Base-by-base conservation (phyloP, 2,113 vertebrate species). In the Apistogramma diplotaenia region DNA sequence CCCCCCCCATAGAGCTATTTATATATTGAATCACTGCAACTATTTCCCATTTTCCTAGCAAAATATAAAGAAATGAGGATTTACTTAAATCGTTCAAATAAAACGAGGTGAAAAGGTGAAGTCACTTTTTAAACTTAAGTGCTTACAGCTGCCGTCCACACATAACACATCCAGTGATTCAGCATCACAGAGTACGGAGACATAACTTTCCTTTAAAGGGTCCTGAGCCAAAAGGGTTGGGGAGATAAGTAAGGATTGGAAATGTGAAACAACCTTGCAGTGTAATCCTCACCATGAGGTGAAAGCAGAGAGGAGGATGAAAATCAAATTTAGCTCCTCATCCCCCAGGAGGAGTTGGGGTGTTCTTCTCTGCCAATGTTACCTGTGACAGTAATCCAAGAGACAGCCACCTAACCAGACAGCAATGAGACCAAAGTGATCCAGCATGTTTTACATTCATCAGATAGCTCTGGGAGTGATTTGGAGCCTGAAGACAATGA, bases 401-500 rank as follows among this genome's bases (percentile, higher is more conserved):
- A 76, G 40, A 31, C 43, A 49, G 15, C 54, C 25, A 43, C 40
- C 49, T 40, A 62, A 33, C n/a, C 37, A 73, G 82, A 33, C 61
- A 78, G 54, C 43, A 29, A 4, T 35, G 59, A 80, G 60, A 67
- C 78, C 71, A 53, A 78, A 62, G 40, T 11, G 16, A 81, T 60
- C 29, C 56, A 21, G 21, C 40, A 18, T 73, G 71, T 89, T 88
- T 85, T 82, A 77, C 43, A 85, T 90, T 89, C 86, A 31, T 56
- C 77, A n/a, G 74, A 62, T 65, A 60, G 59, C 76, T 29, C 81
- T n/a, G 74, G 51, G 25, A 72, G 51, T n/a, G 62, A 61, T 73
- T 59, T 29, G 25, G 65, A 78, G 67, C 60, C 49, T 19, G 8
- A 74, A 83, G 65, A 82, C 79, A 89, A 86, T 82, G 37, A 62